phyloP scores from a whole-genome alignment of 2,888 invertebrate genomes.

The Heliconius cydno region DNA sequence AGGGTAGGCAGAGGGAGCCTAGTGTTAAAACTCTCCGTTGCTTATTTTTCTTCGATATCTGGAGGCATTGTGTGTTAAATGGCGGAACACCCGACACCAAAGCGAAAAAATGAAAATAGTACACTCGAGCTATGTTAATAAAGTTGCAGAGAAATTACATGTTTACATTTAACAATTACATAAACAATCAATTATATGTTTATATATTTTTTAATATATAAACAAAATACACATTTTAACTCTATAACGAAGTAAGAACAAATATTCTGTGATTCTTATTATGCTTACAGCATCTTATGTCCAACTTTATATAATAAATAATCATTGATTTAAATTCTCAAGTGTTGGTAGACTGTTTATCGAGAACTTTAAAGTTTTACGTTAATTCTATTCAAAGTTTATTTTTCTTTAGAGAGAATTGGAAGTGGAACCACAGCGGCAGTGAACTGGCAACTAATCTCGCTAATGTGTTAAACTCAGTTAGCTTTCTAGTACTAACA shows the following conservation, averaged over 20 bases:
- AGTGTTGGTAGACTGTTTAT: conserved; percentile 4
- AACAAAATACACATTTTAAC: background rate
- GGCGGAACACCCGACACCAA: too few species aligned
- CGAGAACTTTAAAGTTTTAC: conserved; percentile 27
- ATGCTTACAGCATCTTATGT: background rate
- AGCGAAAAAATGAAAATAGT: background rate
- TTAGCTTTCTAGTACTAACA: conserved; percentile 33
- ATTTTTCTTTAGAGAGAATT: conserved; percentile 36
- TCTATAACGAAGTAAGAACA: background rate
- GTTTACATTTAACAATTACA: background rate
- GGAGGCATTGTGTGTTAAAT: too few species aligned
- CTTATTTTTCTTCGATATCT: too few species aligned
- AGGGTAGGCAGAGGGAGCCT: too few species aligned
- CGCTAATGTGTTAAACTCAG: conserved; percentile 39
- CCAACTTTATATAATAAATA: background rate
- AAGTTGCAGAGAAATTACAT: background rate
- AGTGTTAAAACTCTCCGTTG: too few species aligned
- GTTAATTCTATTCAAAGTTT: conserved; percentile 32
- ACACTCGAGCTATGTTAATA: too few species aligned
- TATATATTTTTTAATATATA: background rate
- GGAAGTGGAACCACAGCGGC: conserved; percentile 26
- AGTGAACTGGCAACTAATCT: conserved; percentile 41
- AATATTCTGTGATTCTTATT: too few species aligned
- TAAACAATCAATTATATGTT: too few species aligned
- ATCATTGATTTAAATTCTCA: conserved; percentile 5